Evolutionary conservation across 37 sponge, comb jelly and placozoan genomes (phyloP).

Genomic region (Cladorhizidae sp.): DNA sequence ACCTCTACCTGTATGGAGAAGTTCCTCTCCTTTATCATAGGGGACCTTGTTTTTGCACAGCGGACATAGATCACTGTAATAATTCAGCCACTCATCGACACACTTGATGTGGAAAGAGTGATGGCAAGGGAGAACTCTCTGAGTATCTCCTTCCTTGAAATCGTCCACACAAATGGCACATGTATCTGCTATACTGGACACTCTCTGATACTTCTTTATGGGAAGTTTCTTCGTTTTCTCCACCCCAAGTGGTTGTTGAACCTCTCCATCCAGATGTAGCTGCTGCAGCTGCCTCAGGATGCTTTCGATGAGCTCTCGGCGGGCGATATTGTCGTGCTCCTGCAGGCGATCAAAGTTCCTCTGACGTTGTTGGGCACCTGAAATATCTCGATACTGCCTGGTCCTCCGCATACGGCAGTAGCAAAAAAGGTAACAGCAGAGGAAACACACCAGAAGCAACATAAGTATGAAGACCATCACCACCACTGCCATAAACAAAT

Average conservation of each 20-base stretch:
- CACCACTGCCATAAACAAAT: not conserved
- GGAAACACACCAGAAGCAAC: not conserved
- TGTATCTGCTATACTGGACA: not conserved
- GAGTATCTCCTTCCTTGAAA: constrained; percentile 24
- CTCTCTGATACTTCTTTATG: constrained; percentile 4
- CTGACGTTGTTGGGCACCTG: not conserved
- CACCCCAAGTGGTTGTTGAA: constrained; percentile 44
- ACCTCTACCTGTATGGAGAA: too few relatives aligned
- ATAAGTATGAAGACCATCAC: not conserved
- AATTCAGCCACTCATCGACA: constrained; percentile 64
- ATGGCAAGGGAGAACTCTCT: constrained; percentile 46
- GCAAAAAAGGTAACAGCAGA: constrained; percentile 29
- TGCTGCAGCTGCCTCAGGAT: constrained; percentile 58
- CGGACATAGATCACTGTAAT: constrained; percentile 57
- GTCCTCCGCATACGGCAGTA: not conserved
- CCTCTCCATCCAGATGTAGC: constrained; percentile 32
- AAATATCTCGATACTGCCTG: not conserved
- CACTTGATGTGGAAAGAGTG: constrained; percentile 63
- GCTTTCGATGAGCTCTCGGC: constrained; percentile 60
- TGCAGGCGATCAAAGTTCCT: constrained; percentile 22
- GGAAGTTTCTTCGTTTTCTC: constrained; percentile 27
- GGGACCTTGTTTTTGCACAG: constrained; percentile 47
- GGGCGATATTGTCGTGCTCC: not conserved
- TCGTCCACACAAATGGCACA: constrained; percentile 71
- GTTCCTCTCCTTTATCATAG: not conserved